Evolutionary conservation across 1,140 invertebrate species (phyloP), one percentile per base, ranked within the genome.

Genomic region (Leptopilina boulardi): DNA sequence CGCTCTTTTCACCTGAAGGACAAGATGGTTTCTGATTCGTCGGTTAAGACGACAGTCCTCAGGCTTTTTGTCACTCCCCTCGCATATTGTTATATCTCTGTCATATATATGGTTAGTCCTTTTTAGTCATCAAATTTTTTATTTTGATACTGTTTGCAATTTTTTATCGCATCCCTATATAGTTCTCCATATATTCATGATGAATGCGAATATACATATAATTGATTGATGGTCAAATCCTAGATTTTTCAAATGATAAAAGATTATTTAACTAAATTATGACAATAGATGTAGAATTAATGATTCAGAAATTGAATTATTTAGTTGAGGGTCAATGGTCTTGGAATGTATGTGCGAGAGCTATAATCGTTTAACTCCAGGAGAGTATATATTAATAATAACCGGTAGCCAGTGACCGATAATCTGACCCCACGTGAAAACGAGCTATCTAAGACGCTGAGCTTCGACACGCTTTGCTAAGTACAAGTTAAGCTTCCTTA

Each of bases 21-120:
- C 83, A 82, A 75, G 81, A 79, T 79, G 66, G 70, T 26, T 76
- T 77, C 84, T 86, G 87, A 88, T 87, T 88, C 85, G 87, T 77
- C 77, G 77, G 71, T 59, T 77, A 51, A 77, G 76, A 82, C 85
- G 83, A 87, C 86, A 84, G 81, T 84, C 81, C 81, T 81, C 80
- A 80, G 42, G 79, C 78, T 80, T 9, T 80, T 82, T 88, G 86
- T 87, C 84, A 85, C 83, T 80, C 47, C 70, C 76, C 74, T 77
- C 70, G 76, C 78, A 80, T 81, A 79, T 75, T 76, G 76, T 76
- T 83, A 75, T n/a, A 42, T 73, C 78, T 59, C 5, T 74, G 71
- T 77, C 75, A 59, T 13, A 70, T n/a, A n/a, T n/a, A n/a, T n/a
- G n/a, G n/a, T n/a, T n/a, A n/a, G n/a, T n/a, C n/a, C n/a, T n/a